These are phyloP conservation scores for Andrena haemorrhoa DNA, from an alignment of 2,888 invertebrate genomes.

Conservation along the genomic window DNA sequence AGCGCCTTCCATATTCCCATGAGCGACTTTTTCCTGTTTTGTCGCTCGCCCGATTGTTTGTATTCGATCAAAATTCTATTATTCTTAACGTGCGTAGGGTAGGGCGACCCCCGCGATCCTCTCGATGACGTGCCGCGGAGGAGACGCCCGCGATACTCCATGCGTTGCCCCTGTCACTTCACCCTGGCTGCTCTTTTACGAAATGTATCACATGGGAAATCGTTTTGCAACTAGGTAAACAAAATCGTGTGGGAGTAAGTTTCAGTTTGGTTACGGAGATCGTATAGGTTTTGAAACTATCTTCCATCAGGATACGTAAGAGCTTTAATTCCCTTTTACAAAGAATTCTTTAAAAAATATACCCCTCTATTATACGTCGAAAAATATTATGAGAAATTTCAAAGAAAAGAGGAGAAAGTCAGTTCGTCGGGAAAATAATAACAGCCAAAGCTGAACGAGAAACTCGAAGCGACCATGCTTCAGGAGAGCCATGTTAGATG, in stretches of 20 bases:
- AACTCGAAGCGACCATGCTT: constrained; percentile 6
- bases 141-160: constrained; percentile 34
- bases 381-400: neutral
- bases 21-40: constrained; percentile 70
- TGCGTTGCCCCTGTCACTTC: constrained; percentile 58
- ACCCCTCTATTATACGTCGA: no score
- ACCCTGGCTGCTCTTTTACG: constrained; percentile 37
- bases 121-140: constrained; percentile 49
- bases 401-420: neutral
- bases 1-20: constrained; percentile 71
- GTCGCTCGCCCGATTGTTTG: constrained; percentile 72
- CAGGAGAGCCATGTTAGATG: neutral
- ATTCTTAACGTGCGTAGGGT: constrained; percentile 70
- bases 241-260: no score
- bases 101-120: constrained; percentile 58
- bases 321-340: no score
- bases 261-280: no score
- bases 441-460: neutral
- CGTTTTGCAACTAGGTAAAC: neutral
- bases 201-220: constrained; percentile 34
- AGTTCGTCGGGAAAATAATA: neutral
- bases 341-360: no score
- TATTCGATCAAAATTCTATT: constrained; percentile 76
- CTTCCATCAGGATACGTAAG: no score
- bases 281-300: no score